Evolutionary conservation across 2,888 invertebrate genomes (phyloP), one percentile per base, ranked within the genome.

Genomic region (Monochamus alternatus): DNA sequence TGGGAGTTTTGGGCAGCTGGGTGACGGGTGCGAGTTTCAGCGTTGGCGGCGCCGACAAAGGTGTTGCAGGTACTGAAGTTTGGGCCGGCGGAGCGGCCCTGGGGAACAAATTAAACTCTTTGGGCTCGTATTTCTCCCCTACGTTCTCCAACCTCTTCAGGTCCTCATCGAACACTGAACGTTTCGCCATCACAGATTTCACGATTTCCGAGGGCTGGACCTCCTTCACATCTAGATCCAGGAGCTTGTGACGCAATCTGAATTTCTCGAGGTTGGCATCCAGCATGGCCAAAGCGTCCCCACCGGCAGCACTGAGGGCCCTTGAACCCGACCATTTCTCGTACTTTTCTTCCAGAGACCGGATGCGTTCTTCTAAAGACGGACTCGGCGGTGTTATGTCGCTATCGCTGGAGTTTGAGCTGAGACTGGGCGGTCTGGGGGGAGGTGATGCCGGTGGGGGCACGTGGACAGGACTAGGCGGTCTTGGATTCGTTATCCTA

Each of bases 161-260:
- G 88, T 98, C 98, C 88, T 98, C 98, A 87, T 98, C 98, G 89
- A 98, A 98, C 71, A 98, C 96, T 69, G 97, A 97, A 79, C 95
- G 94, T 88, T 97, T 96, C 5, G 97, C 96, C 85, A 98, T 91
- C 84, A 98, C 92, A 32, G 97, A 96, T 85, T 96, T 96, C 55
- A 97, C 96, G 84, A 98, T 97, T 84, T 97, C 97, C 32, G 98
- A 98, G 0, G 97, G 98, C 87, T 97, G 96, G 75, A 95, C 85
- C 68, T 85, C 84, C 69, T 83, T 84, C 63, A 84, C 92, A 86
- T 96, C 95, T 76, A 96, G 90, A 84, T 96, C 95, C 59, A 96
- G 91, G 72, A 96, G 91, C 84, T 95, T 94, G 85, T 95, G 95
- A 30, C 93, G 91, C 90, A 91, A 85, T 92, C 92, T 52, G 91